Percentiles rank a stretch among this genome's conserved stretches.
phyloP scores from a whole-genome alignment of 2,888 invertebrate genomes.

The Palloptera scutellata region DNA sequence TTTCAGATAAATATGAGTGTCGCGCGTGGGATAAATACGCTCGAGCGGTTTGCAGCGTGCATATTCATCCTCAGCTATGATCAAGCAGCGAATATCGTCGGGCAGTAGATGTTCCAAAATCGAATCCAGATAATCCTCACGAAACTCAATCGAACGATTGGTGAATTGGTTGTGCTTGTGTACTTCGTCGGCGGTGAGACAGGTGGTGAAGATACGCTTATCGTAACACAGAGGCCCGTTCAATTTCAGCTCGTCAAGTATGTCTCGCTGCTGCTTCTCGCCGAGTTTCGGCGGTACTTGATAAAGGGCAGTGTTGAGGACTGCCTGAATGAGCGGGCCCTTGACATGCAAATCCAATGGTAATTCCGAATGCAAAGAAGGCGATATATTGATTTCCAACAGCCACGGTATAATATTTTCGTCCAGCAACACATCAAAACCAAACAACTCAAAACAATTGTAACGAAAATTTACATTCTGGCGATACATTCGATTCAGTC shows the following conservation, averaged over 20 bases:
- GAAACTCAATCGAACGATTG: slow-evolving; percentile 56
- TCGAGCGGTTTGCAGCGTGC: slow-evolving; percentile 74
- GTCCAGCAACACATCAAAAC: slow-evolving; percentile 93
- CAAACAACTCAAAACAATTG: slow-evolving; percentile 94
- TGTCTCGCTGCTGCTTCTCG: slow-evolving; percentile 58
- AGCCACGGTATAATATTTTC: slow-evolving; percentile 93
- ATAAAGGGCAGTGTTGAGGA: slow-evolving; percentile 93
- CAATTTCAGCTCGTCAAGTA: slow-evolving; percentile 57
- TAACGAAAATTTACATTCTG: slow-evolving; percentile 82
- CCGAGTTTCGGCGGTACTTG: slow-evolving; percentile 67
- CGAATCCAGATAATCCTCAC: slow-evolving; percentile 72
- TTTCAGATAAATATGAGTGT: slow-evolving; percentile 79
- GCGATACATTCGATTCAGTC: slow-evolving; percentile 76
- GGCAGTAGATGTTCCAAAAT: slow-evolving; percentile 87
- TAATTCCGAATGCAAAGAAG: slow-evolving; percentile 86
- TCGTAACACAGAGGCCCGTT: slow-evolving; percentile 71
- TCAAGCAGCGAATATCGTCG: slow-evolving; percentile 87
- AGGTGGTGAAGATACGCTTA: slow-evolving; percentile 73
- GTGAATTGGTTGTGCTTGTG: slow-evolving; percentile 66
- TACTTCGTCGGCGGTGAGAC: slow-evolving; percentile 74
- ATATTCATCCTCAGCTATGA: slow-evolving; percentile 89
- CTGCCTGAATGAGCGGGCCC: slow-evolving; percentile 87
- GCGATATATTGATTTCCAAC: slow-evolving; percentile 92
- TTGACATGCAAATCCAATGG: slow-evolving; percentile 92
- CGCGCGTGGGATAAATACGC: slow-evolving; percentile 83